These are phyloP conservation scores for Bettongia penicillata DNA, from an alignment of 2,113 vertebrate genomes.

Conservation along the genomic window DNA sequence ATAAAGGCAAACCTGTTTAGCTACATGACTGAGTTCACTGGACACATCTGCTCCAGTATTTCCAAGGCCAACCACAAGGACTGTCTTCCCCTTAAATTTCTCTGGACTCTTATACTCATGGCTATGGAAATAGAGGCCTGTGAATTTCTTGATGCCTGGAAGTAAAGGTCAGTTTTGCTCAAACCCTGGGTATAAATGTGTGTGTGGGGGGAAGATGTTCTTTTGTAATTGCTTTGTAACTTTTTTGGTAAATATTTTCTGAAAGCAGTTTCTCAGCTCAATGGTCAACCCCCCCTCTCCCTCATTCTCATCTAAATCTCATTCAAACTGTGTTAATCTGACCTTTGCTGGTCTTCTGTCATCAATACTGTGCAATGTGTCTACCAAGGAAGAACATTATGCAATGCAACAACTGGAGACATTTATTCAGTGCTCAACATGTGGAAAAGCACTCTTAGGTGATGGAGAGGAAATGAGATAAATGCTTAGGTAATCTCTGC, in stretches of 20 bases:
- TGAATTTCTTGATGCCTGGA: constrained; percentile 84
- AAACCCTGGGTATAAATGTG: not conserved
- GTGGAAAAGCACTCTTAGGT: not conserved
- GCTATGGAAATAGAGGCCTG: constrained; percentile 83
- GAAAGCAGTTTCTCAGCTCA: not conserved
- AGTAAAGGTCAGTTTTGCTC: not conserved
- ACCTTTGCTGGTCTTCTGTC: not conserved
- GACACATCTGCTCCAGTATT: constrained; percentile 87
- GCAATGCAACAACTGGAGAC: not conserved
- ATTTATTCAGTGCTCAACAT: not conserved
- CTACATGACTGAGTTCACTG: constrained; percentile 84
- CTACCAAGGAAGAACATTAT: not conserved
- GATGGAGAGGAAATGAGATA: not conserved
- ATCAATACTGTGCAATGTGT: not conserved
- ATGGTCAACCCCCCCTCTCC: too few species aligned
- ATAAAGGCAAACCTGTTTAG: constrained; percentile 79
- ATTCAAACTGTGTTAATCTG: not conserved
- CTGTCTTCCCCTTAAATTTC: constrained; percentile 80
- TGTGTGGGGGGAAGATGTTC: not conserved
- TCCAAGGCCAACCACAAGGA: constrained; percentile 86
- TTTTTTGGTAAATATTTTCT: not conserved
- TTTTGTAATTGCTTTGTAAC: not conserved
- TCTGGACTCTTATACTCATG: constrained; percentile 84
- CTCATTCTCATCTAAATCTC: too few species aligned
- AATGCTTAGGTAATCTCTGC: not conserved